Evolutionary conservation across 2,113 vertebrate genomes (phyloP).

Genomic region (Ciconia maguari): DNA sequence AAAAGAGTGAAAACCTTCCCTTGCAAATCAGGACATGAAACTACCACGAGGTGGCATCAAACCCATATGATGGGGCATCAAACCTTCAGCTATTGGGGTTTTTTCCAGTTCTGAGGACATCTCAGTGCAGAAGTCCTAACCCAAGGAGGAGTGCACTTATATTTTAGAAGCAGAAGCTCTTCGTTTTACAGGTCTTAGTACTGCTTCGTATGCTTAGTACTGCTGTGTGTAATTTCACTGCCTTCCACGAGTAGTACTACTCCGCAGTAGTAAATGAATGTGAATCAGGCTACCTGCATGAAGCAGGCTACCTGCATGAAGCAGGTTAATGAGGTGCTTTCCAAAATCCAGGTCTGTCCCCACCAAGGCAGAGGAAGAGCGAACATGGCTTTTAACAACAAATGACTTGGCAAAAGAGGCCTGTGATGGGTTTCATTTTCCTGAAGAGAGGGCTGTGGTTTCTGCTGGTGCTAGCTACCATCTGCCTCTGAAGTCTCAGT

Average conservation of each 20-base stretch:
- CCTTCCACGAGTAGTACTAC: not conserved
- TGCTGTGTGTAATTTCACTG: not conserved
- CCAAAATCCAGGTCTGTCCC: not conserved
- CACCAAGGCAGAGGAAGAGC: not conserved
- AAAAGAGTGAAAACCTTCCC: not conserved
- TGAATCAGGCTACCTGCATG: not conserved
- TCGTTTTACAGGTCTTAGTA: not conserved
- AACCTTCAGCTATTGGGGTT: rapidly evolving
- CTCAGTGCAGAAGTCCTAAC: not conserved
- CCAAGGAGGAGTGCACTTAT: not conserved
- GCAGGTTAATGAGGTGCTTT: not conserved
- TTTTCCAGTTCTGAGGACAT: not conserved
- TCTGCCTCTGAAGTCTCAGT: not conserved
- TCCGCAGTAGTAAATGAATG: rapidly evolving
- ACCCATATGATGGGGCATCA: not conserved
- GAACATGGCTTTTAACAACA: not conserved
- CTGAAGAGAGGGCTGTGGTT: not conserved
- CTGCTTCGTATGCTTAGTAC: not conserved
- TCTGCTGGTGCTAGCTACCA: not conserved
- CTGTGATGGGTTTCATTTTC: not conserved
- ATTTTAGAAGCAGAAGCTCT: not conserved
- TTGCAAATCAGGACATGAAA: not conserved
- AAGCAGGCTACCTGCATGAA: not conserved
- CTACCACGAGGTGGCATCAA: constrained; percentile 59
- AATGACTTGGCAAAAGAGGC: not conserved